These are phyloP conservation scores for Enteromius anoplus DNA, from an alignment of 2,797 vertebrate species.

Conservation along the genomic window DNA sequence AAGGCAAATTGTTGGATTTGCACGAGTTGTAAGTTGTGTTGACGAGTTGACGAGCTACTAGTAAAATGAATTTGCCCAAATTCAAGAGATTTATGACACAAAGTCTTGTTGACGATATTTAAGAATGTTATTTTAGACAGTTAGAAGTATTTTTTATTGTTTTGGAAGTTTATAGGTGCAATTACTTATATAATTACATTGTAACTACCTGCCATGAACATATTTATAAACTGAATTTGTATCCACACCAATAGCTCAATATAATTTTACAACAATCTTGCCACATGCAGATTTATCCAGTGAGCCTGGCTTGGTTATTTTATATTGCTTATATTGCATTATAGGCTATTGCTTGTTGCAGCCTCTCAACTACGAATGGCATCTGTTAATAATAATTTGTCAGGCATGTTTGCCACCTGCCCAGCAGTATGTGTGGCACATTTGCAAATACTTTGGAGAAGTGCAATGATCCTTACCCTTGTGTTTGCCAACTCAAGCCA, in stretches of 20 bases:
- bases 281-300: neutral
- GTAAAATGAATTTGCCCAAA: no score
- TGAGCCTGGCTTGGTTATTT: neutral
- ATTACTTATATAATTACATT: neutral
- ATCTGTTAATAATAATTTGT: conserved; percentile 47
- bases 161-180: neutral
- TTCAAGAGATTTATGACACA: no score
- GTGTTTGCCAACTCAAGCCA: conserved; percentile 28
- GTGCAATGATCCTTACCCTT: neutral
- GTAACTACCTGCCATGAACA: neutral
- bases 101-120: neutral
- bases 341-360: neutral
- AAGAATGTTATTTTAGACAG: neutral
- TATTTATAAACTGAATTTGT: neutral
- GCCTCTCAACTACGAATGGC: conserved; percentile 7
- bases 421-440: conserved; percentile 20
- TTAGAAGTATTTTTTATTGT: neutral
- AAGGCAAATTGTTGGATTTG: neutral
- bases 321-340: neutral
- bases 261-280: neutral
- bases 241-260: neutral
- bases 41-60: no score
- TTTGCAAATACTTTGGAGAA: conserved; percentile 23
- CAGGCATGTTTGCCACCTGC: conserved; percentile 33
- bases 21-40: neutral